phyloP scores from a whole-genome alignment of 2,113 vertebrate genomes.

The Siniperca chuatsi region DNA sequence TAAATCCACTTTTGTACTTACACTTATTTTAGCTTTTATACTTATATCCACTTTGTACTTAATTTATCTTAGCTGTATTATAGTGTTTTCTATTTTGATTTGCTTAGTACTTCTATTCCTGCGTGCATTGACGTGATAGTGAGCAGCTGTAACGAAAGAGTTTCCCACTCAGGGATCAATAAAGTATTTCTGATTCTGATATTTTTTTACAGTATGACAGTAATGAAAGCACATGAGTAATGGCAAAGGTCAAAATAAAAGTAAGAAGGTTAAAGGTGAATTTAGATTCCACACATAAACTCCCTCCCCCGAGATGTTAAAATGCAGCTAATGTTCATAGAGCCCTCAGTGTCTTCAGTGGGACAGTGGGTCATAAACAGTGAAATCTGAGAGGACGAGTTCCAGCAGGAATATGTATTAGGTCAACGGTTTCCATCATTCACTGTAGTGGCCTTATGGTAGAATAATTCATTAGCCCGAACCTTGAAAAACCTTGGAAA shows the following conservation, averaged over 20 bases:
- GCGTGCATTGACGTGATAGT: no score
- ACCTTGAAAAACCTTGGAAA: constrained; percentile 21
- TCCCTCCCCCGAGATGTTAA: constrained; percentile 3
- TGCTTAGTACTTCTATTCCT: no score
- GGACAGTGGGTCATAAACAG: constrained; percentile 36
- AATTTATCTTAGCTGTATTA: no score
- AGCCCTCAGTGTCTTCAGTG: constrained; percentile 6
- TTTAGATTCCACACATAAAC: background rate
- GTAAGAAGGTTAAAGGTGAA: constrained; percentile 14
- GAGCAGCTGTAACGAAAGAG: no score
- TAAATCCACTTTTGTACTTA: no score
- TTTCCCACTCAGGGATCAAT: no score
- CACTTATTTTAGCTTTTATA: no score
- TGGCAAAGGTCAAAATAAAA: background rate
- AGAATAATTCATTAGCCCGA: constrained; percentile 46
- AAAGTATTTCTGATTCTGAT: no score
- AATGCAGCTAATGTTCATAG: background rate
- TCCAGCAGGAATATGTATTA: constrained; percentile 57
- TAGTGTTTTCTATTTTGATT: no score
- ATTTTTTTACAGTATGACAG: constrained; percentile 4
- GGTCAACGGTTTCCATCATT: constrained; percentile 57
- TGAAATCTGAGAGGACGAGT: constrained; percentile 17
- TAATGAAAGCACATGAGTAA: constrained; percentile 11
- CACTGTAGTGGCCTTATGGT: constrained; percentile 34
- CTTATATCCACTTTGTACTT: no score